Percentiles rank a stretch among this genome's conserved stretches.
Evolutionary conservation across 2,113 vertebrate genomes (phyloP).

Genomic region (Grammomys surdaster): DNA sequence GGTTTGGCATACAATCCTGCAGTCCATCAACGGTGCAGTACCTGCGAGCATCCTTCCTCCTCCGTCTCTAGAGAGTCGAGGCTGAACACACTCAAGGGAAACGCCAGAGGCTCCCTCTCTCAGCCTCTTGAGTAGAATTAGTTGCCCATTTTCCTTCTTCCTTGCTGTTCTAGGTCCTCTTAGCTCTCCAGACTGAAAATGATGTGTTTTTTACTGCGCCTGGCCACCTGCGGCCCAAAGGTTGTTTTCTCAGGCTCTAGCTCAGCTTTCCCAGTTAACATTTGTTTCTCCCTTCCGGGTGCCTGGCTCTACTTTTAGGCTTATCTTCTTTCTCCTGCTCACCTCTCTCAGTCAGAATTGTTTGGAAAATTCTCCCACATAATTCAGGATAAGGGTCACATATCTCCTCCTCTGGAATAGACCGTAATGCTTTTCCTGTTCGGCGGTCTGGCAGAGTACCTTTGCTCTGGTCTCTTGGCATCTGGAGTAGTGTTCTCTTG

Average conservation of each 20-base stretch:
- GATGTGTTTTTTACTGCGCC: neutral
- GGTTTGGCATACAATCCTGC: neutral
- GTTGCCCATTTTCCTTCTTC: neutral
- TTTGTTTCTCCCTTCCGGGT: neutral
- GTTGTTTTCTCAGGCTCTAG: neutral
- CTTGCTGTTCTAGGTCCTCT: neutral
- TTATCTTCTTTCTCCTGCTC: neutral
- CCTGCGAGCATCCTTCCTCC: neutral
- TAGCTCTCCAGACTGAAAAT: neutral
- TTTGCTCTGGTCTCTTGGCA: neutral
- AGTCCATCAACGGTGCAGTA: neutral
- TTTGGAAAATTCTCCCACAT: neutral
- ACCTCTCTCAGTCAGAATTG: neutral
- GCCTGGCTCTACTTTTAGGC: neutral
- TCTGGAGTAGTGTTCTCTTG: neutral
- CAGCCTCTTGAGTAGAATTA: neutral
- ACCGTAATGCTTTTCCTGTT: neutral
- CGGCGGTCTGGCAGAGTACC: neutral
- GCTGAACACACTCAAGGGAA: neutral
- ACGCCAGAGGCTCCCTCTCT: neutral
- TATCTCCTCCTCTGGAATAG: neutral
- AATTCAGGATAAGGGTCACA: neutral
- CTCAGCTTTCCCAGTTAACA: neutral
- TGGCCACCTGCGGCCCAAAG: neutral
- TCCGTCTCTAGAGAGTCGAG: neutral